A percentile compares a stretch with the other conserved stretches of the same genome.
phyloP scores from a whole-genome alignment of 2,113 vertebrate species.

The Puma concolor region DNA sequence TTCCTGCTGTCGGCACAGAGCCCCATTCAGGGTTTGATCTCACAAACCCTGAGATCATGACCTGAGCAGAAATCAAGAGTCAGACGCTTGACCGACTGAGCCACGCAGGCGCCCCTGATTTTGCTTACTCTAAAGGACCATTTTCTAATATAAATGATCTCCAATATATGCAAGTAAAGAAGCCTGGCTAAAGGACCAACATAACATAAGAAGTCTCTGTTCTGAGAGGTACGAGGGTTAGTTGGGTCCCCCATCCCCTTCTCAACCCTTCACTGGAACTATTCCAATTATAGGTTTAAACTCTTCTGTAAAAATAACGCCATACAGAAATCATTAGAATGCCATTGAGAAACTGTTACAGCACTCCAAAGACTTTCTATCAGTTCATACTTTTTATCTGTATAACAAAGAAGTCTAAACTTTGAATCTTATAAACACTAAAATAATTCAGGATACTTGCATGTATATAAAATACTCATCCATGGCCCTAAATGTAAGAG shows the following conservation, averaged over 20 bases:
- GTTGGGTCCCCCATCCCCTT: not conserved
- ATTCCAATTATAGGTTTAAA: not conserved
- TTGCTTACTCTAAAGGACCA: not conserved
- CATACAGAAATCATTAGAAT: not conserved
- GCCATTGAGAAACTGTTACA: not conserved
- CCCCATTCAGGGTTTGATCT: no score
- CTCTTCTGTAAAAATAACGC: not conserved
- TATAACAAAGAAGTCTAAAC: not conserved
- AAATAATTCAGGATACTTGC: no score
- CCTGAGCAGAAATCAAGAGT: no score
- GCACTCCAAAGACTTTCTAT: not conserved
- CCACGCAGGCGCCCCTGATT: no score
- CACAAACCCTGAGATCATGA: no score
- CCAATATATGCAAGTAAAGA: not conserved
- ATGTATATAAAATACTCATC: no score
- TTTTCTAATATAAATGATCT: constrained; percentile 10
- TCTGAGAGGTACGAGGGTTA: not conserved
- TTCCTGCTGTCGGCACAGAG: no score
- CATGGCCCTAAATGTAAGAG: no score
- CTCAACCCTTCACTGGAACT: not conserved
- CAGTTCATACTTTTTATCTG: not conserved
- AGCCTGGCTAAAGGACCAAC: not conserved
- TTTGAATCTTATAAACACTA: no score
- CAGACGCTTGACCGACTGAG: no score
- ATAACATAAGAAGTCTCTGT: not conserved